Conservation (phyloP, 2,113 vertebrate genomes). For the Lonchura striata region DNA sequence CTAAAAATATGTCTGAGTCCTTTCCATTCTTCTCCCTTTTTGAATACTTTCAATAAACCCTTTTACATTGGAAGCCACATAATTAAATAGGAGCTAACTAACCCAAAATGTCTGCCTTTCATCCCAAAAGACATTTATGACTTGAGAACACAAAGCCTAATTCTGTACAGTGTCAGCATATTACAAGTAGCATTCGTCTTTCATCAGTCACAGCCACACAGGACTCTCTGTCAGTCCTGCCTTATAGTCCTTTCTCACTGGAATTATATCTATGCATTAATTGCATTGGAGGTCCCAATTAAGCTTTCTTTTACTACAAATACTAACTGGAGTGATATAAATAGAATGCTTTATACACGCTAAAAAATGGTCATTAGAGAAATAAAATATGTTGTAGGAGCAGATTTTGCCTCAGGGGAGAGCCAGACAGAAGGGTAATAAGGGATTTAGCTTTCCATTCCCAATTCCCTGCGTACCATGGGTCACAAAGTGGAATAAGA, state of each 20-base stretch:
- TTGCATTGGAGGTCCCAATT: slow-evolving; percentile 34
- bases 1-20: neutral
- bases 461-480: rapidly evolving
- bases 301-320: slow-evolving; percentile 34
- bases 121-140: slow-evolving; percentile 45
- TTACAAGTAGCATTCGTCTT: slow-evolving; percentile 45
- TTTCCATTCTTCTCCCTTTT: neutral
- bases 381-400: neutral
- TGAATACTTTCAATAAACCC: slow-evolving; percentile 30
- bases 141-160: slow-evolving; percentile 38
- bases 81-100: slow-evolving; percentile 45
- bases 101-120: slow-evolving; percentile 44
- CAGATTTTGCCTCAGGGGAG: slow-evolving; percentile 4
- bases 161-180: slow-evolving; percentile 43
- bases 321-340: slow-evolving; percentile 22
- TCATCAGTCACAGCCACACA: slow-evolving; percentile 20
- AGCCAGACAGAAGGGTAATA: neutral
- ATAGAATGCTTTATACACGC: neutral
- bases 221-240: neutral
- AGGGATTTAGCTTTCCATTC: neutral
- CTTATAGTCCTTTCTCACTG: slow-evolving; percentile 12
- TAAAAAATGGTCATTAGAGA: slow-evolving; percentile 4
- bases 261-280: slow-evolving; percentile 49
- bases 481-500: neutral
- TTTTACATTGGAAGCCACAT: slow-evolving; percentile 13